phyloP scores from a whole-genome alignment of 1,140 invertebrate species.

The Anastrepha ludens region DNA sequence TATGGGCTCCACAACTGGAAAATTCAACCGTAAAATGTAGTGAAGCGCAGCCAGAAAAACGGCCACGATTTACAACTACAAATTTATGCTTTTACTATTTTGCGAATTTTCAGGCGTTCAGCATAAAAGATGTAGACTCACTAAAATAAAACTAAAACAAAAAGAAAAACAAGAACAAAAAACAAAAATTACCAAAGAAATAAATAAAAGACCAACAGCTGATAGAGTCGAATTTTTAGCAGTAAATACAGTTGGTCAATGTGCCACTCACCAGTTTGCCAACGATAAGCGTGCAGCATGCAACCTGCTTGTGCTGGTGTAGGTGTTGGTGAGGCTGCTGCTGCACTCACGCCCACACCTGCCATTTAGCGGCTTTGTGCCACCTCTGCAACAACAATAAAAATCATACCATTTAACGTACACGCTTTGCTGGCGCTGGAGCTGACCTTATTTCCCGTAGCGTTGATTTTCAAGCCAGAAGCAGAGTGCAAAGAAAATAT shows the following conservation, averaged over 20 bases:
- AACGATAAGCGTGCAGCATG: background rate
- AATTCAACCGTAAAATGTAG: constrained; percentile 5
- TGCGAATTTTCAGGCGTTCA: no score
- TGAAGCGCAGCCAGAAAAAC: background rate
- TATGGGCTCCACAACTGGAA: background rate
- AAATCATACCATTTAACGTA: no score
- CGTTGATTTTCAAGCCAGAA: background rate
- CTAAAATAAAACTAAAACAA: background rate
- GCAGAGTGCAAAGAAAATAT: background rate
- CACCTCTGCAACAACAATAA: background rate
- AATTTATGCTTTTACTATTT: no score
- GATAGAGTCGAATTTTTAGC: background rate
- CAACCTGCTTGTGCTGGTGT: background rate
- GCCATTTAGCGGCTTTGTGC: background rate
- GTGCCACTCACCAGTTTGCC: background rate
- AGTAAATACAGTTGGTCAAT: background rate
- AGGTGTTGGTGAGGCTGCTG: background rate
- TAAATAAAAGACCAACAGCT: background rate
- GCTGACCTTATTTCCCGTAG: background rate
- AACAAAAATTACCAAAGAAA: background rate
- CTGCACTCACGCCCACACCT: background rate
- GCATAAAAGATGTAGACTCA: no score
- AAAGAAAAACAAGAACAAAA: background rate
- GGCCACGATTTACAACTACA: background rate
- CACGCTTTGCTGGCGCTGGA: background rate